These are phyloP conservation scores for Troides helena DNA, from an alignment of 2,888 invertebrate genomes.

Conservation along the genomic window DNA sequence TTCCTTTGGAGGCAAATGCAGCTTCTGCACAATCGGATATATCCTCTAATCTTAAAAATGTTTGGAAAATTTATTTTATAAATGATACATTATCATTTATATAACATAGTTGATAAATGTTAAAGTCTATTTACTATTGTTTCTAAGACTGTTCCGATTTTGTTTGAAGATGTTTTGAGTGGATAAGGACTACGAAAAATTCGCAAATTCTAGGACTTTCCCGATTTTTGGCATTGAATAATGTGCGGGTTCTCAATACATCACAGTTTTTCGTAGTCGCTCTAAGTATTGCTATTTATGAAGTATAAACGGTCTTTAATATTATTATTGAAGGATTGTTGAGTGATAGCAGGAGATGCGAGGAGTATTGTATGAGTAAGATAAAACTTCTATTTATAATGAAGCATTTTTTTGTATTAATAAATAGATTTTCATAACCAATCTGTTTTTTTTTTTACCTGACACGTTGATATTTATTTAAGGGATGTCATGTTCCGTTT, in stretches of 20 bases:
- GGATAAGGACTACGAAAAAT: slow-evolving; percentile 24
- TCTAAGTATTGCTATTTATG: slow-evolving; percentile 49
- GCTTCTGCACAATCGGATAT: slow-evolving; percentile 3
- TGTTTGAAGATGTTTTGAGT: slow-evolving; percentile 41
- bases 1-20: slow-evolving; percentile 32
- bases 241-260: slow-evolving; percentile 1
- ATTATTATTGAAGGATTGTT: slow-evolving; percentile 54
- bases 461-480: too few species aligned
- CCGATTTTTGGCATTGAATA: neutral
- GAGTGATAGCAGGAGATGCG: slow-evolving; percentile 50
- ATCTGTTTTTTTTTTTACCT: neutral
- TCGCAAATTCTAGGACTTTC: neutral
- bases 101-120: slow-evolving; percentile 27
- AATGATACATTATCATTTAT: too few species aligned
- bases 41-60: slow-evolving; percentile 46
- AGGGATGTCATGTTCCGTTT: too few species aligned
- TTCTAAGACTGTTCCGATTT: slow-evolving; percentile 59
- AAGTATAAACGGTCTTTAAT: slow-evolving; percentile 50
- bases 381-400: slow-evolving; percentile 70
- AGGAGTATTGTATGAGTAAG: slow-evolving; percentile 57
- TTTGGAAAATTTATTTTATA: slow-evolving; percentile 44
- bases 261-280: slow-evolving; percentile 47
- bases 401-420: slow-evolving; percentile 68
- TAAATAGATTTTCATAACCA: slow-evolving; percentile 52
- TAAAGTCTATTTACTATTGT: slow-evolving; percentile 55